Base-by-base conservation (phyloP, 2,888 invertebrate genomes). In the Drosophila macrospina region DNA sequence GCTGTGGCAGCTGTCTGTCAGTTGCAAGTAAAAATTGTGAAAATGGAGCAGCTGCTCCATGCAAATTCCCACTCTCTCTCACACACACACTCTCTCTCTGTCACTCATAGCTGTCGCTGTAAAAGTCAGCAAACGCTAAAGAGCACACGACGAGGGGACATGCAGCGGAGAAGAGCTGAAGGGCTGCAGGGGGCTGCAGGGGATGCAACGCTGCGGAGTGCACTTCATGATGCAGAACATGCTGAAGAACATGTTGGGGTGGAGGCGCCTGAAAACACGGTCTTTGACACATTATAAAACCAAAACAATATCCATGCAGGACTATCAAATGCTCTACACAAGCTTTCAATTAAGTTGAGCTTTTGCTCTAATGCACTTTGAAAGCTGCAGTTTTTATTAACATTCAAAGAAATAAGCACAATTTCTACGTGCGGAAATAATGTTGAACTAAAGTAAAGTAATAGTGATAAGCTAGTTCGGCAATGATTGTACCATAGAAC, bases 91-190 rank as follows among this genome's bases (percentile, higher is more conserved):
- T 44, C 11, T 13, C 13, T 15, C 2, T 28, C 28, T 24, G 5
- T 16, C n/a, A 4, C 10, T 24, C 73, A 51, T 60, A 61, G 59
- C 67, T 66, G 71, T 45, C 48, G 57, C 67, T 65, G 66, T 60
- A 78, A 72, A 80, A 78, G 87, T 85, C 87, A 86, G 85, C 87
- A 85, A 87, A 85, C 82, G 85, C 78, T 78, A 74, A 84, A 86
- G 85, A 85, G 85, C 78, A 78, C 85, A 80, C 69, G 26, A 56
- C n/a, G 56, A 36, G 56, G 56, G 39, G 15, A 16, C 63, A 66
- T 42, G 26, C 63, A 61, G 41, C 15, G 30, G 26, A 11, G 8
- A n/a, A 34, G 32, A 7, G 32, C 54, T 11, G 13, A 50, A 15
- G 57, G 28, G 2, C n/a, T 16, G 55, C 24, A 5, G 7, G 24